A percentile compares a stretch with the other conserved stretches of the same genome.
These are phyloP conservation scores for Eudemis profundana DNA, from an alignment of 2,888 invertebrate species.

Conservation along the genomic window DNA sequence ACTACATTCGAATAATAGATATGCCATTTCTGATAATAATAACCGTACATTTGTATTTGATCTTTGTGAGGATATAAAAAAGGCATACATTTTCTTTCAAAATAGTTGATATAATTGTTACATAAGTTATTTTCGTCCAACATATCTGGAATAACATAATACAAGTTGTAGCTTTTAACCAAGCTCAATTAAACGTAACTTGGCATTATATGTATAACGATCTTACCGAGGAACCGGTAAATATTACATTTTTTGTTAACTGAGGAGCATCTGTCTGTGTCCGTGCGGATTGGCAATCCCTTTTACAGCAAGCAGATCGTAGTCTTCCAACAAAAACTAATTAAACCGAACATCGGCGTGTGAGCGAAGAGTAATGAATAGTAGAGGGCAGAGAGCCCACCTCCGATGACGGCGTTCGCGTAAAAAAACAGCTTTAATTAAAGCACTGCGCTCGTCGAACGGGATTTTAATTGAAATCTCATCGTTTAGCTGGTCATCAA, in stretches of 20 bases:
- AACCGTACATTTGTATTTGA: neutral
- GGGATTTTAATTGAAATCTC: conserved; percentile 66
- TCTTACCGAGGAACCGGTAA: neutral
- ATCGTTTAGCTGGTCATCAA: conserved; percentile 45
- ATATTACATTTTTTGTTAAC: neutral
- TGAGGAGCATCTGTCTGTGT: conserved; percentile 12
- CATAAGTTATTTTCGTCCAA: no score
- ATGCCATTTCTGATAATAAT: neutral
- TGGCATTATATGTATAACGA: neutral
- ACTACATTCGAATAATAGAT: neutral
- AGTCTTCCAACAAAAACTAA: conserved; percentile 74
- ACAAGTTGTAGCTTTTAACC: no score
- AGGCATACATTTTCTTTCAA: neutral
- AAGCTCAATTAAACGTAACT: no score
- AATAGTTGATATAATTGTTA: no score
- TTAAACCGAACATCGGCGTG: conserved; percentile 77
- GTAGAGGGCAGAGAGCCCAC: conserved; percentile 56
- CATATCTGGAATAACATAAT: no score
- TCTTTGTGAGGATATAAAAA: no score
- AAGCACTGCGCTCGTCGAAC: conserved; percentile 63
- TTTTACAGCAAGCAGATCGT: conserved; percentile 60
- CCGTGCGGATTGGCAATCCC: conserved; percentile 55
- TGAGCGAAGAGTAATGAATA: conserved; percentile 74
- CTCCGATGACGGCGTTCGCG: conserved; percentile 51
- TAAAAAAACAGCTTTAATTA: conserved; percentile 74